Evolutionary conservation across 2,113 vertebrate genomes (phyloP).

Genomic region (Protobothrops flavoviridis): DNA sequence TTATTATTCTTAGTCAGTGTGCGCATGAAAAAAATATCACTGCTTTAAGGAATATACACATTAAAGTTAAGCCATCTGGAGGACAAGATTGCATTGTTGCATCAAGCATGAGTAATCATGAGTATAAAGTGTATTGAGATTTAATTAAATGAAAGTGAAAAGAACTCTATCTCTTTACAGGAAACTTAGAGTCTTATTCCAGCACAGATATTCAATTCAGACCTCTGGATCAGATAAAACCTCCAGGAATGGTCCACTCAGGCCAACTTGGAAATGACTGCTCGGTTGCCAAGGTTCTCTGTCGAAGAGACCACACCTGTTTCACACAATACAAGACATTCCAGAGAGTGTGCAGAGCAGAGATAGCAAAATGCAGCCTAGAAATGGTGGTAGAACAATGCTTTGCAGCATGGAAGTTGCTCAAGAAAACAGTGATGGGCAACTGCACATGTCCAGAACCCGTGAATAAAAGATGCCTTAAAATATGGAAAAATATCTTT

Average conservation of each 20-base stretch:
- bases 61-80: background rate
- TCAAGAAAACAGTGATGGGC: constrained; percentile 60
- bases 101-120: background rate
- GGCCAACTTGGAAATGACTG: constrained; percentile 32
- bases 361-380: constrained; percentile 39
- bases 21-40: background rate
- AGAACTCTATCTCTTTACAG: constrained; percentile 29
- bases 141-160: background rate
- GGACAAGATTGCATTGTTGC: background rate
- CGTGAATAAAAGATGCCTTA: constrained; percentile 50
- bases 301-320: constrained; percentile 56
- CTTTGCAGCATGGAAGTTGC: constrained; percentile 41
- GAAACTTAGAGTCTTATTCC: background rate
- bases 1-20: background rate
- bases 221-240: background rate
- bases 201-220: background rate
- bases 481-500: constrained; percentile 65
- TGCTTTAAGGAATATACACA: background rate
- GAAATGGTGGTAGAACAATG: constrained; percentile 43
- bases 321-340: constrained; percentile 52
- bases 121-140: background rate
- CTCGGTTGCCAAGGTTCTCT: constrained; percentile 32
- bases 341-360: constrained; percentile 48
- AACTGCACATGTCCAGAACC: constrained; percentile 62
- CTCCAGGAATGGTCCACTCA: rapidly evolving